Evolutionary conservation across 2,888 invertebrate species (phyloP).

Genomic region (Coenonympha glycerion): DNA sequence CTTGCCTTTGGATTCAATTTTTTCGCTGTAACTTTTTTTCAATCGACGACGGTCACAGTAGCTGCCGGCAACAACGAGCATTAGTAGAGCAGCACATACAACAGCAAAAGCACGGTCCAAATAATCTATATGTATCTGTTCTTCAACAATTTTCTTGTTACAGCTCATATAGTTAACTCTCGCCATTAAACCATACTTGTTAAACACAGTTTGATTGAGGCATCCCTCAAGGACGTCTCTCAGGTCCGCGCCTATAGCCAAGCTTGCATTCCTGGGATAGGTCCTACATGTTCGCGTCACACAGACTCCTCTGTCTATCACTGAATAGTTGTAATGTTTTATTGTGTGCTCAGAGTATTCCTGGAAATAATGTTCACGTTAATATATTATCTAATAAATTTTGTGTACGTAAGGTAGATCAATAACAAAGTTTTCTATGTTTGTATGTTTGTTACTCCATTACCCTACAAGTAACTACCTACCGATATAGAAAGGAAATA

Average conservation of each 20-base stretch:
- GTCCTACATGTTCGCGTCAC: conserved; percentile 20
- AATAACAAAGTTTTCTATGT: too few relatives aligned
- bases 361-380: conserved; percentile 23
- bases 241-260: conserved; percentile 13
- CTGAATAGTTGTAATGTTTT: conserved; percentile 26
- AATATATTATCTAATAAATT: too few relatives aligned
- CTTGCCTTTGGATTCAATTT: too few relatives aligned
- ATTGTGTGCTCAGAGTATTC: conserved; percentile 23
- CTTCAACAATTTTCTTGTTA: background rate
- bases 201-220: conserved; percentile 19
- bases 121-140: background rate
- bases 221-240: conserved; percentile 20
- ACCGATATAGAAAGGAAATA: too few relatives aligned
- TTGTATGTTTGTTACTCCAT: too few relatives aligned
- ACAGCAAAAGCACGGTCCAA: background rate
- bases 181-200: conserved; percentile 18
- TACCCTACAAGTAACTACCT: too few relatives aligned
- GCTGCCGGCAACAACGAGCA: background rate
- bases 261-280: conserved; percentile 5
- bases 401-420: too few relatives aligned
- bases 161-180: too few relatives aligned
- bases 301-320: conserved; percentile 26
- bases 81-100: background rate
- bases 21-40: too few relatives aligned
- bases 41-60: too few relatives aligned